These are phyloP conservation scores for Anneissia japonica DNA, from an alignment of 35 echinoderm and acorn worm genomes.

Conservation along the genomic window DNA sequence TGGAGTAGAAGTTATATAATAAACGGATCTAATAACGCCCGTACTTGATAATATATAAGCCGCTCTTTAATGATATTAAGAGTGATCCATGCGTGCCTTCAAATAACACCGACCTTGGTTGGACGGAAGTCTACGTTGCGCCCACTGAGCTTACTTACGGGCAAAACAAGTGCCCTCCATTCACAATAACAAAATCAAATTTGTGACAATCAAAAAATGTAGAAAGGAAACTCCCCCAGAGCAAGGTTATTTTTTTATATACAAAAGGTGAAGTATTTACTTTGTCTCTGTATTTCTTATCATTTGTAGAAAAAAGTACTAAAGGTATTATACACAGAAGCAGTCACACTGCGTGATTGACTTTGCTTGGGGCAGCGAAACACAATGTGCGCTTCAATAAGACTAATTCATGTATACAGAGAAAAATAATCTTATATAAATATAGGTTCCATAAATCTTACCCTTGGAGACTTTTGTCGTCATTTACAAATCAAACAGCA, in stretches of 20 bases:
- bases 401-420: background rate
- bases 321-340: background rate
- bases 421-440: too few relatives aligned
- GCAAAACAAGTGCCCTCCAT: background rate
- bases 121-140: background rate
- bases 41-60: too few relatives aligned
- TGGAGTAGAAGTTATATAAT: conserved; percentile 2
- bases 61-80: background rate
- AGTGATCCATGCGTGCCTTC: background rate
- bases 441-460: too few relatives aligned
- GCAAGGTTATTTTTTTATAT: background rate
- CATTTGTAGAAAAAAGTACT: background rate
- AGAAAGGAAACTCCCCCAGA: background rate
- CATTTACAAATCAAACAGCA: too few relatives aligned
- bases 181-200: background rate
- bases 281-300: background rate
- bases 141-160: background rate
- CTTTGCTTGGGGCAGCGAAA: background rate
- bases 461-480: too few relatives aligned
- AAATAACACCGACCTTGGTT: background rate
- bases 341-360: background rate
- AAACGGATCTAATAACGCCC: background rate
- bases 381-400: background rate
- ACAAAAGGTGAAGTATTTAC: background rate
- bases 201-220: background rate